A percentile compares a stretch with the other conserved stretches of the same genome.
phyloP scores from a whole-genome alignment of 1,140 invertebrate species.

The Eriocheir sinensis region DNA sequence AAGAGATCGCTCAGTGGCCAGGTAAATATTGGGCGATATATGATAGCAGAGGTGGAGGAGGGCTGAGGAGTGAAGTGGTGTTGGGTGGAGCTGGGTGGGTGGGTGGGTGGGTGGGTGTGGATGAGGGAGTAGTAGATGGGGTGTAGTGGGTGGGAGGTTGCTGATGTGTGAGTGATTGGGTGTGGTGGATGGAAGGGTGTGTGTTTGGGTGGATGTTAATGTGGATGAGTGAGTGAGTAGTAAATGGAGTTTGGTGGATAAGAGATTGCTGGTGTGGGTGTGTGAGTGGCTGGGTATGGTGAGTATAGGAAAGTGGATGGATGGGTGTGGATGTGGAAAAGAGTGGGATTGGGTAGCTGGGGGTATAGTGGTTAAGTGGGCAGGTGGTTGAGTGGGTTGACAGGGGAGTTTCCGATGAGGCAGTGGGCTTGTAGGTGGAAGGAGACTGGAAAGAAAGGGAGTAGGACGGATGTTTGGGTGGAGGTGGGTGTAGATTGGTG shows the following conservation, averaged over 20 bases:
- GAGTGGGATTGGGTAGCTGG: background rate
- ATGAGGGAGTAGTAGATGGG: background rate
- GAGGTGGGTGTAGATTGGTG: background rate
- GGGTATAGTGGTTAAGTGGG: background rate
- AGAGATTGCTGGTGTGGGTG: background rate
- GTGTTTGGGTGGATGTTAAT: background rate
- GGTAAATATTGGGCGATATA: conserved; percentile 1
- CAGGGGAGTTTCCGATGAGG: background rate
- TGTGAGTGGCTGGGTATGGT: background rate
- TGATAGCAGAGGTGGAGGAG: background rate
- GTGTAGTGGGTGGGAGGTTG: background rate
- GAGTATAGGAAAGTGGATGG: background rate
- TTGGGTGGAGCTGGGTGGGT: too few relatives aligned
- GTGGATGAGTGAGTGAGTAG: background rate
- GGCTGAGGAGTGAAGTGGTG: background rate
- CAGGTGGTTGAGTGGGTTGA: background rate
- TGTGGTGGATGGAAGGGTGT: too few relatives aligned
- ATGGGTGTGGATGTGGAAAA: too few relatives aligned
- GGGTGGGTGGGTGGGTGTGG: background rate
- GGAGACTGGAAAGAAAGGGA: conserved; percentile 24
- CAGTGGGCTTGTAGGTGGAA: background rate
- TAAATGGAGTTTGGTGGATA: background rate
- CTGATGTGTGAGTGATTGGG: background rate
- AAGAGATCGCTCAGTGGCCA: conserved; percentile 20
- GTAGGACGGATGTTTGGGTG: background rate